Base-by-base conservation (phyloP, 2,113 vertebrate species). In the Varanus salvator region DNA sequence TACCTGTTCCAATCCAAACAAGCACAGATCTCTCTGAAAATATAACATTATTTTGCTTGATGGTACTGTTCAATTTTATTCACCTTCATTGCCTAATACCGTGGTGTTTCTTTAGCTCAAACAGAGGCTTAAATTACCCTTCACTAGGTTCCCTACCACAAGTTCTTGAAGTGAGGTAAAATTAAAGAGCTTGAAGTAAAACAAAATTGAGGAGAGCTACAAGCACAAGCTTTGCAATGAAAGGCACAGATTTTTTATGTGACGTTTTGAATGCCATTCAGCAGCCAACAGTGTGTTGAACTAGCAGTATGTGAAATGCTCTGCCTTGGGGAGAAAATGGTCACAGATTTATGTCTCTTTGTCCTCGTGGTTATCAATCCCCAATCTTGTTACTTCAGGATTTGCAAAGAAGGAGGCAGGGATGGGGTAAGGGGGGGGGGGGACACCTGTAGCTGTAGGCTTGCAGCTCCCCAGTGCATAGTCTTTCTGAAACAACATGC, bases 21-120 rank as follows among this genome's bases (percentile, higher is more conserved):
- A 94, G 91, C 52, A 82, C 87, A 94, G 85, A 90, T 68, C 91
- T 95, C 92, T 94, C 44, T 87, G 89, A 91, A 92, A 87, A 93
- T 69, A 93, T 89, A 66, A 68, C 87, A 92, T 92, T 96, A 93
- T 94, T 95, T 95, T 84, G 91, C 44, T 93, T 89, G 90, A 84
- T 88, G 94, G 88, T 88, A 95, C 96, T 92, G 95, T 96, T 93
- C 96, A 95, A 93, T 50, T 94, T 95, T 95, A 95, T 94, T 94
- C 68, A 90, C 31, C 11, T 93, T 91, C 6, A 44, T 92, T 91
- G 76, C 90, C 88, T 92, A 91, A 78, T 90, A 57, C 87, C 12
- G 0, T 84, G 0, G 77, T 93, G 90, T 94, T 96, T 81, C 88
- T 90, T 12, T 75, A 82, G 92, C 88, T 77, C 85, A 87, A 91